A percentile compares a stretch with the other conserved stretches of the same genome.
Conservation (phyloP, 2,113 vertebrate species). For the Ancistrus triradiatus region DNA sequence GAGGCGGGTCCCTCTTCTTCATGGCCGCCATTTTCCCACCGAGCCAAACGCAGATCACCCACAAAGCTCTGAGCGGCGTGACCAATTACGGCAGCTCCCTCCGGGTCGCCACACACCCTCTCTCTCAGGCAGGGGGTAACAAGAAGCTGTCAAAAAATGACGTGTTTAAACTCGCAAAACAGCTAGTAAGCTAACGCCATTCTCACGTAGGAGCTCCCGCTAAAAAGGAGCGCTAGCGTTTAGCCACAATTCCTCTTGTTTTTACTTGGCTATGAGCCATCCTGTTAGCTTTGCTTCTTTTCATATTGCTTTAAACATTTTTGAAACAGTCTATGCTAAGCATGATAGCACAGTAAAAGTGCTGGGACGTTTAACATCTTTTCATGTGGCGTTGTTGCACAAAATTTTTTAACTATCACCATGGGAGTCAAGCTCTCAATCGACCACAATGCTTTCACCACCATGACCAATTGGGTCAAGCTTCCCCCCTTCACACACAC, state of each 20-base stretch:
- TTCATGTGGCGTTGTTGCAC: background rate
- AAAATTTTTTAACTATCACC: background rate
- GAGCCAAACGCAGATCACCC: conserved; percentile 64
- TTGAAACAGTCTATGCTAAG: too few species aligned
- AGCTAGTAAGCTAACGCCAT: too few species aligned
- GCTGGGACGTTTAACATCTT: too few species aligned
- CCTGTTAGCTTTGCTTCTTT: too few species aligned
- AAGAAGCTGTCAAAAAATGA: conserved; percentile 4
- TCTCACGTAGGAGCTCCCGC: too few species aligned
- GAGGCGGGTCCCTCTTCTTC: conserved; percentile 79
- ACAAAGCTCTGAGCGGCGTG: conserved; percentile 81
- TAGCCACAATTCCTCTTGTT: too few species aligned
- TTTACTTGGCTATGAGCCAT: too few species aligned
- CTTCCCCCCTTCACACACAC: conserved; percentile 65
- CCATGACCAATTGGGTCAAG: conserved; percentile 70
- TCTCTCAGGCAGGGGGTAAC: conserved; percentile 46
- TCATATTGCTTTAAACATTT: too few species aligned
- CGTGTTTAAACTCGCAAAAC: too few species aligned
- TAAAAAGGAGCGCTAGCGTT: too few species aligned
- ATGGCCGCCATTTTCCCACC: conserved; percentile 77
- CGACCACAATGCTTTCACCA: conserved; percentile 67
- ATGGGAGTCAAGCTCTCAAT: background rate
- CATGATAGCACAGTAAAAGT: too few species aligned
- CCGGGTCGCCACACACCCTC: conserved; percentile 67
- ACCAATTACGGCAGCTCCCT: conserved; percentile 73